Conservation (phyloP, 2,797 vertebrate species). For the Onychomys torridus region DNA sequence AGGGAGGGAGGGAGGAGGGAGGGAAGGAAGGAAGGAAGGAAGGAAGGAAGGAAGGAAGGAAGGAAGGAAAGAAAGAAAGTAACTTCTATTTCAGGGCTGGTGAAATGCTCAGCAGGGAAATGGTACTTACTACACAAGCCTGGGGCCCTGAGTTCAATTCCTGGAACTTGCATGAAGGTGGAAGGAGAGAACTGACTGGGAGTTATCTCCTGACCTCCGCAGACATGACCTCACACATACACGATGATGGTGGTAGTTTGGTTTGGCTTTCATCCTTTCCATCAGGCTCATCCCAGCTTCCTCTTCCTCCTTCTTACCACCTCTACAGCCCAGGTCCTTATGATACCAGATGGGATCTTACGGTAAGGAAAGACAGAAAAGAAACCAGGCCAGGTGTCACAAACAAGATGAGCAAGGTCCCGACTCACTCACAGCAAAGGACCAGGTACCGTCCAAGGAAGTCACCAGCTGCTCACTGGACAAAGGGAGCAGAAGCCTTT, state of each 20-base stretch:
- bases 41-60: too few species aligned
- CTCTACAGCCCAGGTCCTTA: background rate
- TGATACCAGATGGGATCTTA: background rate
- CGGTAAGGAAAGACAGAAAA: background rate
- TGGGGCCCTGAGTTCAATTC: background rate
- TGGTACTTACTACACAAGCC: background rate
- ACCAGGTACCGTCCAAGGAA: background rate
- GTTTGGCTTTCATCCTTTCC: background rate
- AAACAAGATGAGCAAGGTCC: background rate
- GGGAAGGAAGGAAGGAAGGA: too few species aligned
- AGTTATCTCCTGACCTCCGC: background rate
- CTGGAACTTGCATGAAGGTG: background rate
- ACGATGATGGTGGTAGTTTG: background rate
- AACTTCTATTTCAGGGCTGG: background rate
- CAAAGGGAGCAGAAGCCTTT: background rate
- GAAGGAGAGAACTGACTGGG: background rate
- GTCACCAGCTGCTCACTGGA: background rate
- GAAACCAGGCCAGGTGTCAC: background rate
- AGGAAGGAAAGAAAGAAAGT: background rate
- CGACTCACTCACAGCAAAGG: background rate
- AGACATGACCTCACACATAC: background rate
- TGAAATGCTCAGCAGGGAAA: background rate
- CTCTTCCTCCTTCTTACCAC: constrained; percentile 33
- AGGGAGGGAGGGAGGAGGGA: too few species aligned
- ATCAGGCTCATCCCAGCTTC: background rate